A percentile compares a stretch with the other conserved stretches of the same genome.
Conservation (phyloP, 2,797 vertebrate species). For the Enteromius mattozi region DNA sequence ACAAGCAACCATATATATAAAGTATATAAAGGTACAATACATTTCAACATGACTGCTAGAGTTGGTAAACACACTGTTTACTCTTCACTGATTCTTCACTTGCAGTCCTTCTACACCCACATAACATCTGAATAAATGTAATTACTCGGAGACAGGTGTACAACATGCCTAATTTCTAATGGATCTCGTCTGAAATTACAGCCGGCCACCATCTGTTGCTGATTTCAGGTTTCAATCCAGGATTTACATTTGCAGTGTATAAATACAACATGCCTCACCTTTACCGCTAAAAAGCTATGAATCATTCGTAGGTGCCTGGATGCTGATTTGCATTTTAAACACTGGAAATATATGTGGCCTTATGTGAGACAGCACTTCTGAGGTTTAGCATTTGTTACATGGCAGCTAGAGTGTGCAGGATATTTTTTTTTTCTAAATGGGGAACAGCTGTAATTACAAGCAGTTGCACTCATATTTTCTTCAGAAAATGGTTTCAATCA, state of each 20-base stretch:
- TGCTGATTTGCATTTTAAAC: slow-evolving; percentile 31
- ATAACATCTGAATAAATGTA: slow-evolving; percentile 68
- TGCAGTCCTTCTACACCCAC: slow-evolving; percentile 50
- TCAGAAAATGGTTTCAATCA: too few species aligned
- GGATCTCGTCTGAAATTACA: slow-evolving; percentile 67
- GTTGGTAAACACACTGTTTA: background rate
- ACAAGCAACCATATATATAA: background rate
- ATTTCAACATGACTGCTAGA: slow-evolving; percentile 5
- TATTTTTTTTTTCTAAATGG: slow-evolving; percentile 11
- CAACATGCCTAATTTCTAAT: slow-evolving; percentile 62
- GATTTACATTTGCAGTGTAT: slow-evolving; percentile 48
- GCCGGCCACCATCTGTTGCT: slow-evolving; percentile 69
- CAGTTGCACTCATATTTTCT: background rate
- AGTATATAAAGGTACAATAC: background rate
- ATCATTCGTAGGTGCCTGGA: slow-evolving; percentile 1
- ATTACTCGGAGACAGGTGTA: slow-evolving; percentile 62
- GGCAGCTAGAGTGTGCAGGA: background rate
- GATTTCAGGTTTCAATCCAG: slow-evolving; percentile 64
- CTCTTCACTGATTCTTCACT: background rate
- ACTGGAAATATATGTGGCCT: background rate
- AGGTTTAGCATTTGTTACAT: slow-evolving; percentile 20
- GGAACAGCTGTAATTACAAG: background rate
- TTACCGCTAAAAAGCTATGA: slow-evolving; percentile 1
- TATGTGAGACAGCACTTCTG: slow-evolving; percentile 1
- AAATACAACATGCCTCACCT: slow-evolving; percentile 35